A percentile compares a stretch with the other conserved stretches of the same genome.
These are phyloP conservation scores for Rhabdomys pumilio DNA, from an alignment of 2,797 vertebrate genomes.

Conservation along the genomic window DNA sequence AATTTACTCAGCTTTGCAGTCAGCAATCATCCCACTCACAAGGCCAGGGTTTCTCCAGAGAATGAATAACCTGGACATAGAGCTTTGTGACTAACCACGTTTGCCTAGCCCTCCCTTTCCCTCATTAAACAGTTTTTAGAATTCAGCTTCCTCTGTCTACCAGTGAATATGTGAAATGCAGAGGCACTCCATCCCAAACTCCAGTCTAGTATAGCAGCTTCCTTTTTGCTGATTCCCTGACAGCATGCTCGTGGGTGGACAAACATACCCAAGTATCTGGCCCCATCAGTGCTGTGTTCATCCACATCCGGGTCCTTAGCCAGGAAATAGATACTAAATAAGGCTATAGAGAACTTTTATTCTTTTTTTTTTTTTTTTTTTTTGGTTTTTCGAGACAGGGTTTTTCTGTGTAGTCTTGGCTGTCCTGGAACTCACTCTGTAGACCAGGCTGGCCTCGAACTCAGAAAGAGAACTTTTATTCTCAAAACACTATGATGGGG, in stretches of 20 bases:
- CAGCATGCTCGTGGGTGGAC: not conserved
- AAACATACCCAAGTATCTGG: not conserved
- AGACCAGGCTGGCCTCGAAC: no score
- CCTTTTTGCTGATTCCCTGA: not conserved
- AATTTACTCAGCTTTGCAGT: conserved; percentile 83
- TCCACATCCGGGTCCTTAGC: not conserved
- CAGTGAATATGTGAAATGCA: conserved; percentile 60
- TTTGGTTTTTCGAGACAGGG: no score
- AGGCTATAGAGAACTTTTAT: not conserved
- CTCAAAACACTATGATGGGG: not conserved
- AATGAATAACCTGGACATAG: conserved; percentile 81
- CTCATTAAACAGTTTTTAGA: conserved; percentile 83
- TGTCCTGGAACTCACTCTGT: no score
- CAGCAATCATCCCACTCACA: conserved; percentile 73
- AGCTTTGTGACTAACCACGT: conserved; percentile 81
- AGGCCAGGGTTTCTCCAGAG: conserved; percentile 68
- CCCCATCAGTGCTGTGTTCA: not conserved
- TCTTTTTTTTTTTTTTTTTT: no score
- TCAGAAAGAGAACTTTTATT: no score
- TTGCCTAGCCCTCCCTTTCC: conserved; percentile 77
- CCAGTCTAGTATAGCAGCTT: conserved; percentile 65
- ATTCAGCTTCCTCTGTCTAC: conserved; percentile 82
- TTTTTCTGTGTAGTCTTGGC: no score
- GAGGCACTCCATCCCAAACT: not conserved
- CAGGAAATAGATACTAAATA: conserved; percentile 23